A percentile compares a stretch with the other conserved stretches of the same genome.
These are phyloP conservation scores for Cynoglossus semilaevis DNA, from an alignment of 2,113 vertebrate species.

Conservation along the genomic window DNA sequence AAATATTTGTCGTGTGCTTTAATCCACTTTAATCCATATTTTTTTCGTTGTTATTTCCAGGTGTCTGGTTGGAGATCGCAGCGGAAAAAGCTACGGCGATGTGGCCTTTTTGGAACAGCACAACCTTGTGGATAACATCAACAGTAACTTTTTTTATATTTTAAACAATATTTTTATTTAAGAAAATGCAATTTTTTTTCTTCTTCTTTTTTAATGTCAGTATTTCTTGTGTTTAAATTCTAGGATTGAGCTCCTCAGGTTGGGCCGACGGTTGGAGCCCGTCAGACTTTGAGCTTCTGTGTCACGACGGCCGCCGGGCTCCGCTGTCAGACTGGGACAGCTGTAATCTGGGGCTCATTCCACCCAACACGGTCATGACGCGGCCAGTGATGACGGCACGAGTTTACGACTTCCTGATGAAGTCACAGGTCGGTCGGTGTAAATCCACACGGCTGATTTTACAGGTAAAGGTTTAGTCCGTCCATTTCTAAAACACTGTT, in stretches of 20 bases:
- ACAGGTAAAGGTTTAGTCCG: not conserved
- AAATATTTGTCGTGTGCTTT: too few species aligned
- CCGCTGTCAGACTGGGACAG: constrained; percentile 80
- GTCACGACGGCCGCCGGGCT: constrained; percentile 73
- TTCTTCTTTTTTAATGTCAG: too few species aligned
- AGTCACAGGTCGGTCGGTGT: constrained; percentile 80
- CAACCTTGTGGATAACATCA: constrained; percentile 82
- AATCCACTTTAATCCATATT: too few species aligned
- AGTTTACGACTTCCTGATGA: constrained; percentile 83
- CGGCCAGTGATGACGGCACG: constrained; percentile 81
- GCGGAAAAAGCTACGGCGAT: constrained; percentile 85
- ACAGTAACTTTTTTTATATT: constrained; percentile 77
- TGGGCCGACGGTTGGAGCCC: constrained; percentile 76
- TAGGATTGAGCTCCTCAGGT: constrained; percentile 78
- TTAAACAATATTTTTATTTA: not conserved
- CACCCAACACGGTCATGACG: constrained; percentile 84
- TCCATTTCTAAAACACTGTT: not conserved
- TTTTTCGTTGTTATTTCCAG: constrained; percentile 36
- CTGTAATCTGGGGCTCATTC: constrained; percentile 83
- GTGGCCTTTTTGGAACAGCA: constrained; percentile 88
- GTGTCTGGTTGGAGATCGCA: constrained; percentile 85
- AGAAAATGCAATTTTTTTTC: too few species aligned
- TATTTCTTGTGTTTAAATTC: too few species aligned
- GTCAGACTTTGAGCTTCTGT: constrained; percentile 83
- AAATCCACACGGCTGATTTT: too few species aligned